Conservation (phyloP, 1,140 invertebrate species). For the Tribolium madens region DNA sequence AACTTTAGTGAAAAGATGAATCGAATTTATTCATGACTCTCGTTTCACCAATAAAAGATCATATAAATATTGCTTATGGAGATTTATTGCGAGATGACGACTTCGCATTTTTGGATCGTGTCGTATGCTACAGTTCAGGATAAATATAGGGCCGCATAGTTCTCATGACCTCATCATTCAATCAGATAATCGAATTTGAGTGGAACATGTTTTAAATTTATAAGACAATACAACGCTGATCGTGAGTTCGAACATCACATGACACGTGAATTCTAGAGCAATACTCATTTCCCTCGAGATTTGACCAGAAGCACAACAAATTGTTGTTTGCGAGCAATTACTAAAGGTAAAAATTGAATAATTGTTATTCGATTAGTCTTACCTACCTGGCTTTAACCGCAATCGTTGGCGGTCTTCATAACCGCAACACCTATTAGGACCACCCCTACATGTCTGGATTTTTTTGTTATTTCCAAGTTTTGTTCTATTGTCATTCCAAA, state of each 20-base stretch:
- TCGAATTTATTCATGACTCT: not conserved
- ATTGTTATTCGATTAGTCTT: slow-evolving; percentile 18
- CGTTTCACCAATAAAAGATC: not conserved
- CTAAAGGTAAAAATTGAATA: slow-evolving; percentile 1
- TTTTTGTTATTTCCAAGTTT: not conserved
- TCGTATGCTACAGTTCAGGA: slow-evolving; percentile 32
- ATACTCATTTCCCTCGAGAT: not conserved
- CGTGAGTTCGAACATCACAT: slow-evolving; percentile 39
- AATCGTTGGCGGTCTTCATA: slow-evolving; percentile 17
- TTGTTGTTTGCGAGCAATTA: not conserved
- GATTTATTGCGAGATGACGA: slow-evolving; percentile 19
- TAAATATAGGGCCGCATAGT: slow-evolving; percentile 45
- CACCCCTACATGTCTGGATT: not conserved
- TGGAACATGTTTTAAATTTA: slow-evolving; percentile 47
- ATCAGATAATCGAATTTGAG: slow-evolving; percentile 52
- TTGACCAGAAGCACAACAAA: slow-evolving; percentile 2
- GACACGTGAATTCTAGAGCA: slow-evolving; percentile 37
- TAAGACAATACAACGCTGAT: slow-evolving; percentile 39
- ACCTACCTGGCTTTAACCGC: slow-evolving; percentile 20
- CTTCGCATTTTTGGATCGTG: slow-evolving; percentile 26
- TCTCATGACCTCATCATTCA: slow-evolving; percentile 50
- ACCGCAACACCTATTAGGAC: slow-evolving; percentile 10
- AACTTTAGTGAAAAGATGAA: not conserved
- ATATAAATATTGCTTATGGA: not conserved
- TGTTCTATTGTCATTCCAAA: not conserved